Evolutionary conservation across 1,140 invertebrate genomes (phyloP).

Genomic region (Elymnias hypermnestra): DNA sequence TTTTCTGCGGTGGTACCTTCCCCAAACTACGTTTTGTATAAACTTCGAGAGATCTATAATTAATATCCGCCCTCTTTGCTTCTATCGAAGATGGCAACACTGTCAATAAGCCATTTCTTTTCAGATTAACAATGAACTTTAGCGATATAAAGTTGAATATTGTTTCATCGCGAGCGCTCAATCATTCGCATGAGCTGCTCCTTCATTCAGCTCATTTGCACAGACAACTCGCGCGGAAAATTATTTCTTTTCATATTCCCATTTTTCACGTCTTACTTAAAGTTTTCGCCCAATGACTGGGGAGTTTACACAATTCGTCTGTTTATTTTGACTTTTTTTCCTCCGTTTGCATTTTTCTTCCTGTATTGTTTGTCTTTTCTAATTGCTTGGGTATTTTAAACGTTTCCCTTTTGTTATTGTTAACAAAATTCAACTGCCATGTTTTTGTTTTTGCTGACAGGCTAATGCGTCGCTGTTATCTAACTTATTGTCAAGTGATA

Average conservation of each 20-base stretch:
- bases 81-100: too few species aligned
- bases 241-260: constrained; percentile 76
- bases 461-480: too few species aligned
- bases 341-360: constrained; percentile 24
- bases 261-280: constrained; percentile 74
- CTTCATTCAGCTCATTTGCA: constrained; percentile 76
- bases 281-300: constrained; percentile 49
- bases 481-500: too few species aligned
- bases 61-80: too few species aligned
- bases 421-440: too few species aligned
- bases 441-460: too few species aligned
- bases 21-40: too few species aligned
- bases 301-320: constrained; percentile 48
- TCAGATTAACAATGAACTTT: constrained; percentile 27
- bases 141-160: constrained; percentile 43
- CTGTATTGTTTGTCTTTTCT: constrained; percentile 31
- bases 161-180: constrained; percentile 65
- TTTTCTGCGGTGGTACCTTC: too few species aligned
- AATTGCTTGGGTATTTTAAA: constrained; percentile 21
- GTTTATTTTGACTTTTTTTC: constrained; percentile 53
- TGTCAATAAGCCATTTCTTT: too few species aligned
- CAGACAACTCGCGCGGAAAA: constrained; percentile 74
- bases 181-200: constrained; percentile 72
- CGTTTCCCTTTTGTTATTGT: constrained; percentile 2
- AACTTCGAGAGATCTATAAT: too few species aligned